phyloP scores from a whole-genome alignment of 2,888 invertebrate species.

The Zaprionus bogoriensis region DNA sequence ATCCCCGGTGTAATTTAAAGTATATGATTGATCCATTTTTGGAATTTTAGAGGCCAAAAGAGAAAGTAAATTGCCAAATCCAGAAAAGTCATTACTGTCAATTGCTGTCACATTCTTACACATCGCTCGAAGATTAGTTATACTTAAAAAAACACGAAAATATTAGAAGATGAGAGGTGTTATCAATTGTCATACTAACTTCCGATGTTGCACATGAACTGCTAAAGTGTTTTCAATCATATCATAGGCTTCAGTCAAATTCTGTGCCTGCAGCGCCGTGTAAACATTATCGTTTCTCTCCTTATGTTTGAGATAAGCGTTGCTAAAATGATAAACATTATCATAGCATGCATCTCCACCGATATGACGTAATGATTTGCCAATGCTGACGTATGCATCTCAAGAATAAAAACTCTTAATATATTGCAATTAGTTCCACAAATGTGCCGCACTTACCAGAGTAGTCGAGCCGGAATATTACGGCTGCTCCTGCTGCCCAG shows the following conservation, averaged over 20 bases:
- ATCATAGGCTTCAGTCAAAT: conserved; percentile 4
- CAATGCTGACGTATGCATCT: conserved; percentile 29
- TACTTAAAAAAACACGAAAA: neutral
- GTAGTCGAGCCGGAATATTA: conserved; percentile 20
- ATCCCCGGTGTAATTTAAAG: neutral
- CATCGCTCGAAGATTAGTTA: neutral
- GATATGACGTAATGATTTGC: conserved; percentile 18
- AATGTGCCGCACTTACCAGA: conserved; percentile 12
- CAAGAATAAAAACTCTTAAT: neutral
- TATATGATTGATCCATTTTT: neutral
- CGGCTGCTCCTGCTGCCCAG: conserved; percentile 23
- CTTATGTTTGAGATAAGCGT: conserved; percentile 16
- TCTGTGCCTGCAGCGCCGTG: conserved; percentile 1
- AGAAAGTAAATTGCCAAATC: neutral
- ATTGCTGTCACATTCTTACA: conserved; percentile 18
- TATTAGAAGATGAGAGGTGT: neutral
- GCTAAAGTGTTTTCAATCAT: neutral
- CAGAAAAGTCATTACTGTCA: neutral
- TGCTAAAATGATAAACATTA: conserved; percentile 6
- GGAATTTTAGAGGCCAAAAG: conserved; percentile 4
- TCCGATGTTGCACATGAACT: conserved; percentile 33
- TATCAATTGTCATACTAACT: conserved; percentile 6
- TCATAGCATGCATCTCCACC: conserved; percentile 31
- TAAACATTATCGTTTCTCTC: conserved; percentile 11
- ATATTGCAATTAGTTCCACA: too few relatives aligned